Percentiles rank a stretch among this genome's conserved stretches.
phyloP scores from a whole-genome alignment of 92 coral and sea anemone species.

The Plumapathes pennacea region DNA sequence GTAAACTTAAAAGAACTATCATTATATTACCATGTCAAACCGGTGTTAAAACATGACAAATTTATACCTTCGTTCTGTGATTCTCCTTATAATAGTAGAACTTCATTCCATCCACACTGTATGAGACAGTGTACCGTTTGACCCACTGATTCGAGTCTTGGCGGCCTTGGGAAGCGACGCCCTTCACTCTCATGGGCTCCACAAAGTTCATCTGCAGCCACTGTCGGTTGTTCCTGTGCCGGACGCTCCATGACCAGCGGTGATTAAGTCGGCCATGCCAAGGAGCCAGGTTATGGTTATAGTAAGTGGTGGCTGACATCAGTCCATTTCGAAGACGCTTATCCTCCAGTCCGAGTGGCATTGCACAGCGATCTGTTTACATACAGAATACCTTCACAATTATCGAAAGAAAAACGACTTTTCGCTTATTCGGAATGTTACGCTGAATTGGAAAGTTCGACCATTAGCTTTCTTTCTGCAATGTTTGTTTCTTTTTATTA shows the following conservation, averaged over 20 bases:
- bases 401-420: no score
- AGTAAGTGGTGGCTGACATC: conserved; percentile 64
- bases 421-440: no score
- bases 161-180: conserved; percentile 86
- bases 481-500: no score
- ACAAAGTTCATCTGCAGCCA: conserved; percentile 58
- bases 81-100: conserved; percentile 17
- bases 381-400: no score
- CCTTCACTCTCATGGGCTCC: conserved; percentile 51
- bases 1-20: no score
- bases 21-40: no score
- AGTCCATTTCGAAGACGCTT: conserved; percentile 66
- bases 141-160: conserved; percentile 81
- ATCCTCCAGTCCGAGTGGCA: conserved; percentile 95
- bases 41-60: no score
- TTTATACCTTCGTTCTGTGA: conserved; percentile 20
- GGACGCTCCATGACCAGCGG: conserved; percentile 69
- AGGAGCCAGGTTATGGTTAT: conserved; percentile 54
- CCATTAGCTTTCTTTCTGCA: no score
- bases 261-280: conserved; percentile 66
- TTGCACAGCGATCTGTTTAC: conserved; percentile 66
- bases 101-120: conserved; percentile 64
- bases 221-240: conserved; percentile 24
- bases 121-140: conserved; percentile 53
- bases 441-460: no score